Evolutionary conservation across 2,797 vertebrate species (phyloP).

Genomic region (Cheirogaleus major): DNA sequence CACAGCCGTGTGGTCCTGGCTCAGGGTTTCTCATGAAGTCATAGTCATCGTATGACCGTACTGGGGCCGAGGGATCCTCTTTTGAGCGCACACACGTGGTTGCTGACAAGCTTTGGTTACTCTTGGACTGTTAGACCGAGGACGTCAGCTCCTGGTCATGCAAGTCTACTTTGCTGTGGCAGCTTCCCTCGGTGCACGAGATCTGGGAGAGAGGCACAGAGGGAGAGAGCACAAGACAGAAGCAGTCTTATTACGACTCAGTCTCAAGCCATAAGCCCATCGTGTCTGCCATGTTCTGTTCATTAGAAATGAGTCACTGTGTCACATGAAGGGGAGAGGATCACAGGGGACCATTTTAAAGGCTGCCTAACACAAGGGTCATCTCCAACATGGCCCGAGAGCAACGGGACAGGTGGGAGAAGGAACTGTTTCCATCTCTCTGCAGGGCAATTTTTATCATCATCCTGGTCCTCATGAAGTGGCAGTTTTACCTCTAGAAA

Average conservation of each 20-base stretch:
- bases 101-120: neutral
- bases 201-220: neutral
- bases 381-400: neutral
- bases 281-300: neutral
- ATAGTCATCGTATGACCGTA: neutral
- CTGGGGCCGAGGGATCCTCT: neutral
- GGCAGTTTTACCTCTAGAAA: neutral
- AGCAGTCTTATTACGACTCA: neutral
- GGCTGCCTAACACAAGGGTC: neutral
- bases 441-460: neutral
- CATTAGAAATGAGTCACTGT: neutral
- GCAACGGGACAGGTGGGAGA: neutral
- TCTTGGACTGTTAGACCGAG: neutral
- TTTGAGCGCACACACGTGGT: neutral
- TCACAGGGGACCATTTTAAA: neutral
- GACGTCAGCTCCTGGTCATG: neutral
- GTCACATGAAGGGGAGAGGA: neutral
- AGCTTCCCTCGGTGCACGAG: neutral
- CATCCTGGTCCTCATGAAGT: neutral
- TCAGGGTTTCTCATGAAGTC: neutral
- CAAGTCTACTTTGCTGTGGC: neutral
- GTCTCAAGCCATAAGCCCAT: neutral
- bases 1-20: neutral
- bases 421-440: neutral
- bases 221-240: neutral